These are phyloP conservation scores for Phortica magna DNA, from an alignment of 2,888 invertebrate species.

Conservation along the genomic window DNA sequence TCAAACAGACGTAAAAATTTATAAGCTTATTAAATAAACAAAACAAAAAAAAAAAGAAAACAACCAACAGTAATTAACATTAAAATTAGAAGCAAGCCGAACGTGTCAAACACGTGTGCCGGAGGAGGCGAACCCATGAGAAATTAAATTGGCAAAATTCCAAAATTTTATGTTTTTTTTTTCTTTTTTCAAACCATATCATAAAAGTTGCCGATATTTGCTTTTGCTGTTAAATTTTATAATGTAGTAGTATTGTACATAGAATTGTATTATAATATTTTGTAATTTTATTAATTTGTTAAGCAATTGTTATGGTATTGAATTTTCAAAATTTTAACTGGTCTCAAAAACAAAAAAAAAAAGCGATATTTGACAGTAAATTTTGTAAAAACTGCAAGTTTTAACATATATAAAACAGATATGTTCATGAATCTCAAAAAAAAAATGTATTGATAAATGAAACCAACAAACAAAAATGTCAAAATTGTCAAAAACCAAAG, in stretches of 20 bases:
- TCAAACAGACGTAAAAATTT: conserved; percentile 46
- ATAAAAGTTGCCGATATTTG: background rate
- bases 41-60: conserved; percentile 38
- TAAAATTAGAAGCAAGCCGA: background rate
- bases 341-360: conserved; percentile 2
- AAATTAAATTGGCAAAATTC: too few relatives aligned
- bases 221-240: background rate
- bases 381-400: background rate
- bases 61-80: background rate
- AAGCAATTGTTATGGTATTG: conserved; percentile 32
- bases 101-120: too few relatives aligned
- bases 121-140: too few relatives aligned
- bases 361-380: background rate
- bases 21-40: conserved; percentile 57
- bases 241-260: conserved; percentile 6
- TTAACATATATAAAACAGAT: background rate
- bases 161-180: too few relatives aligned
- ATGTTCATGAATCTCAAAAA: background rate
- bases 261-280: conserved; percentile 13
- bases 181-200: too few relatives aligned
- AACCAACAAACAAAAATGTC: background rate
- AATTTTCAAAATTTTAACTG: background rate
- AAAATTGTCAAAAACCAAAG: conserved; percentile 16
- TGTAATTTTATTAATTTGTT: conserved; percentile 20
- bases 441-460: background rate